Evolutionary conservation across 2,888 invertebrate genomes (phyloP), one percentile per base, ranked within the genome.

Genomic region (Diaperis boleti): DNA sequence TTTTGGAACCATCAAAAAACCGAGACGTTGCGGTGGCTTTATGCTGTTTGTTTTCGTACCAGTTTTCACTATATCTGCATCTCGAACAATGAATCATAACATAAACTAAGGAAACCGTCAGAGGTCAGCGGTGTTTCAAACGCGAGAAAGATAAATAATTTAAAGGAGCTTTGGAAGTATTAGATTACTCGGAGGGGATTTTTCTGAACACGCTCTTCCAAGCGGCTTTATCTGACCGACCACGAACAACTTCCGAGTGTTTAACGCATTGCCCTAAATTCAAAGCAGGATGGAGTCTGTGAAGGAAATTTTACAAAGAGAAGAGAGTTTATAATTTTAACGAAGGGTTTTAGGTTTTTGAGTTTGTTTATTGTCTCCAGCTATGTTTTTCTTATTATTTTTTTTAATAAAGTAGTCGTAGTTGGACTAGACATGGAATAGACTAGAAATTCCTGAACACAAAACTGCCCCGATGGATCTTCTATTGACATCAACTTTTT

Each of bases 1-100:
- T 52, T 39, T 52, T 41, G 52, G 11, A 22, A 52, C 52, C 39
- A 50, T 50, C 33, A 35, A 22, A 50, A 47, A 50, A 17, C 17
- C 11, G 20, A 52, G 22, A 14, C 14, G 20, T 29, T 52, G 52
- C 35, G 52, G 49, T 35, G 33, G 49, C 49, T 49, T 49, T 35
- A 47, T 45, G 31, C 2, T 47, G 47, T 22, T 47, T 47, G 33
- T 47, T 47, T 47, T 45, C 44, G 20, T 44, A 20, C 11, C 20
- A 17, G 22, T 45, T 20, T 45, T 45, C 44, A 11, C 11, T 26
- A 6, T 6, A 4, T 20, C 20, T 20, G 26, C 26, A 26, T 26
- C 6, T n/a, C 26, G 26, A 26, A 26, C 26, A 26, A 26, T 26
- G 26, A 26, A 26, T 26, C 26, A 26, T 26, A 26, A 26, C 26